Base-by-base conservation (phyloP, 2,113 vertebrate species). In the Stegastes partitus region DNA sequence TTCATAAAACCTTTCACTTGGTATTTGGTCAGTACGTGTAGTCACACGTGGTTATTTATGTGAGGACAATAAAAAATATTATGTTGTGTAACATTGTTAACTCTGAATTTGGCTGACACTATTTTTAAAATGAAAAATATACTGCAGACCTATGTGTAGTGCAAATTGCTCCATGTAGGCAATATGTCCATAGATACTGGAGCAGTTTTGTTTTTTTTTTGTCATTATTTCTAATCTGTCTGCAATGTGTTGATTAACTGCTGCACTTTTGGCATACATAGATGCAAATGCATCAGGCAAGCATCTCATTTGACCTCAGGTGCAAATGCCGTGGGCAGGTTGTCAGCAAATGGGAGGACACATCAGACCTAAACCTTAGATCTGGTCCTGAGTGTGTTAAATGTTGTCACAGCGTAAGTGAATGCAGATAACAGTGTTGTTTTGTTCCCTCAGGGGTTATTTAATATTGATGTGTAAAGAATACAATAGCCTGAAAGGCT, bases 381-480 rank as follows among this genome's bases (percentile, higher is more conserved):
- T 61, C 15, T 31, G 7, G 55, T 42, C 39, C n/a, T 61, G 19
- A 4, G 18, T 53, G n/a, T 63, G 51, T 56, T 39, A 51, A 55
- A 21, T 49, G 51, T 68, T 55, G 66, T 77, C 50, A 54, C 34
- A 34, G 37, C 68, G n/a, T 67, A 55, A 70, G 31, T 76, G 66
- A 81, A 71, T 55, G 59, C 62, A 64, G 39, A 63, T 77, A 74
- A 81, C 42, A 54, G 26, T 68, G n/a, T 21, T 63, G 8, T 45
- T 71, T n/a, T 44, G 23, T 55, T 79, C 58, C 42, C 70, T 34
- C 2, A n/a, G 49, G 34, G 25, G 11, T 21, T 37, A 77, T 83
- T 79, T 75, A 70, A 85, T 82, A 68, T 83, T 80, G 58, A 82
- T 73, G 71, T 67, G 12, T 62, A 51, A 79, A 75, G 57, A 74